These are phyloP conservation scores for Chrysochloris asiatica DNA, from an alignment of 2,113 vertebrate genomes.

Conservation along the genomic window DNA sequence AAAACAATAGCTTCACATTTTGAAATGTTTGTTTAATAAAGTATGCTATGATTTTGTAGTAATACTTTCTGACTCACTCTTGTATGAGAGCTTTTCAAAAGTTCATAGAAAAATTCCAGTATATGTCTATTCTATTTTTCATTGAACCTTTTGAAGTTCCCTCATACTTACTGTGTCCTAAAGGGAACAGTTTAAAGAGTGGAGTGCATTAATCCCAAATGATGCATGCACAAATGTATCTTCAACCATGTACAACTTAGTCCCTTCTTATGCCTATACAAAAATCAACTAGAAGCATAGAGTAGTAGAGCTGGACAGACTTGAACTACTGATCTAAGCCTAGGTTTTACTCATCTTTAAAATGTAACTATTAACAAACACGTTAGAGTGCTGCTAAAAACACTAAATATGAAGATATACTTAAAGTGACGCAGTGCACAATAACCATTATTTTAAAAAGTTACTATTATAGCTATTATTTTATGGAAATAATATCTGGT, in stretches of 20 bases:
- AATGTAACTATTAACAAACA: neutral
- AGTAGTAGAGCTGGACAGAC: neutral
- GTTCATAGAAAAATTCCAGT: too few species aligned
- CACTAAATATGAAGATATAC: neutral
- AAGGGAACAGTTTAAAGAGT: slow-evolving; percentile 17
- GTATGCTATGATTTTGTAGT: too few species aligned
- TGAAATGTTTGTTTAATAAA: too few species aligned
- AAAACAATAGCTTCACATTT: too few species aligned
- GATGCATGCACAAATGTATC: neutral
- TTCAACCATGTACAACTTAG: neutral
- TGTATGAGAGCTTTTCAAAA: too few species aligned
- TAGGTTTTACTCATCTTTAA: slow-evolving; percentile 3
- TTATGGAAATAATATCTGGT: neutral
- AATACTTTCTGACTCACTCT: too few species aligned
- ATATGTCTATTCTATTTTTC: too few species aligned
- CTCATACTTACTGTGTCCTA: neutral
- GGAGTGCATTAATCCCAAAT: neutral
- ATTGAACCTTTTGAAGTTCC: too few species aligned
- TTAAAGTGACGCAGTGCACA: neutral
- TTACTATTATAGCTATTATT: neutral
- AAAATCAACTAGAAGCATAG: neutral
- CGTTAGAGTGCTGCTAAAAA: neutral
- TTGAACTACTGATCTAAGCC: neutral
- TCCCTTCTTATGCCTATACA: neutral
- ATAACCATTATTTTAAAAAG: neutral